Conservation (phyloP, 2,888 invertebrate genomes). For the Drosophila neotestacea region DNA sequence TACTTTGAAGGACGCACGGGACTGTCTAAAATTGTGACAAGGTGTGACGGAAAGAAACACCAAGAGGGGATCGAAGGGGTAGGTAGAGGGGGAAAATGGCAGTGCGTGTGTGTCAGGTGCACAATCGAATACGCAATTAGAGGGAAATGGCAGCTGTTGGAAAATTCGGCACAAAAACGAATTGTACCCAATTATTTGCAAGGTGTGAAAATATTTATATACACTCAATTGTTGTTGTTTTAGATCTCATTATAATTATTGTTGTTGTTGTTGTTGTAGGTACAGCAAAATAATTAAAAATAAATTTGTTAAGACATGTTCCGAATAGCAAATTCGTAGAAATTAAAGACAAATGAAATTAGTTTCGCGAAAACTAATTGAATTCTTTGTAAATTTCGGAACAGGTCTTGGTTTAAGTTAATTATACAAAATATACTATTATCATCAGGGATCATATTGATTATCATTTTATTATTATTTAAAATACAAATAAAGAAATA, state of each 20-base stretch:
- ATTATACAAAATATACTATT: background rate
- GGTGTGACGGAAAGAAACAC: constrained; percentile 26
- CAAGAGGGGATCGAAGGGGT: background rate
- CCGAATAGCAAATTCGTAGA: constrained; percentile 23
- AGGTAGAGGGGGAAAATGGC: background rate
- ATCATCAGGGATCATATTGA: too few species aligned
- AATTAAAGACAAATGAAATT: constrained; percentile 15
- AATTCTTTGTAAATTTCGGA: constrained; percentile 8
- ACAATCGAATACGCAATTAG: constrained; percentile 59
- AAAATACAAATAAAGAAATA: too few species aligned
- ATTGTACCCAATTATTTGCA: constrained; percentile 36
- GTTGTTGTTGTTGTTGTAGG: constrained; percentile 50
- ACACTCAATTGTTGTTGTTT: constrained; percentile 26
- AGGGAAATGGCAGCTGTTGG: constrained; percentile 27
- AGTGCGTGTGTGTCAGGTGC: constrained; percentile 32
- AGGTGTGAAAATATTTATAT: constrained; percentile 66
- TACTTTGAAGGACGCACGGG: constrained; percentile 40
- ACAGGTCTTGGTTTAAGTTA: background rate
- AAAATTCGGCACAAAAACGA: constrained; percentile 4
- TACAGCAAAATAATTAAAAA: constrained; percentile 54
- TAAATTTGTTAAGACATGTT: constrained; percentile 40
- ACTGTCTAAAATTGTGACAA: constrained; percentile 34
- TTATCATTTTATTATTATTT: too few species aligned
- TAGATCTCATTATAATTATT: constrained; percentile 19
- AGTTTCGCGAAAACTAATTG: constrained; percentile 1